Base-by-base conservation (phyloP, 2,113 vertebrate species). In the Ictalurus punctatus region DNA sequence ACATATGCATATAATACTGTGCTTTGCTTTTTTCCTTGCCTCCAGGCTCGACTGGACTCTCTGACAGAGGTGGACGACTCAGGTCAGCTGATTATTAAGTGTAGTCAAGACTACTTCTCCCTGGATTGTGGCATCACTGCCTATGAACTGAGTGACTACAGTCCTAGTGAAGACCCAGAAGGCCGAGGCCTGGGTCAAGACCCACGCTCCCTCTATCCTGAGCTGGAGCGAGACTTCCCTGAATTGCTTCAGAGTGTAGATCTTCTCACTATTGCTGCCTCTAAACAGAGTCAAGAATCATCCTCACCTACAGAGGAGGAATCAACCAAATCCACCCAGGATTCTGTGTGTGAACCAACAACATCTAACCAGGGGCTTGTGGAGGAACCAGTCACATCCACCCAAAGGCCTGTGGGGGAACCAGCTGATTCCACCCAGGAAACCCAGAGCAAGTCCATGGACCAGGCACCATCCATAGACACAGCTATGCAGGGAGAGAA, bases 41-140 rank as follows among this genome's bases (percentile, higher is more conserved):
- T 79, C 0, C 91, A 99, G 98, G 97, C 97, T 79, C 97, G 98
- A 0, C 96, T 99, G 76, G 98, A 99, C 90, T 97, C 97, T 89
- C 95, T 99, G 93, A 99, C 98, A 0, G 98, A 99, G 93, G 96
- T 98, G 91, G 98, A 99, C 74, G 98, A 98, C 94, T 97, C 97
- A n/a, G 98, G 98, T 88, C 97, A 98, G 93, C 93, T 99, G 93
- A 99, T 98, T 10, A 99, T 99, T 90, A 98, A 98, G 95, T 99
- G 98, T 94, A 98, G 97, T 92, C 97, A 97, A 91, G 97, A 99
- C 94, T 99, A 99, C 92, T 97, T 99, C 92, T 99, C 98, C 27
- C 90, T 99, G 90, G 98, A 99, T 94, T 99, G 98, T 81, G 98
- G 98, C 16, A 99, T 99, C 94, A 99, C 98, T 30, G 98, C 98